A percentile compares a stretch with the other conserved stretches of the same genome.
phyloP scores from a whole-genome alignment of 2,797 vertebrate genomes.

The Cossypha heuglini region DNA sequence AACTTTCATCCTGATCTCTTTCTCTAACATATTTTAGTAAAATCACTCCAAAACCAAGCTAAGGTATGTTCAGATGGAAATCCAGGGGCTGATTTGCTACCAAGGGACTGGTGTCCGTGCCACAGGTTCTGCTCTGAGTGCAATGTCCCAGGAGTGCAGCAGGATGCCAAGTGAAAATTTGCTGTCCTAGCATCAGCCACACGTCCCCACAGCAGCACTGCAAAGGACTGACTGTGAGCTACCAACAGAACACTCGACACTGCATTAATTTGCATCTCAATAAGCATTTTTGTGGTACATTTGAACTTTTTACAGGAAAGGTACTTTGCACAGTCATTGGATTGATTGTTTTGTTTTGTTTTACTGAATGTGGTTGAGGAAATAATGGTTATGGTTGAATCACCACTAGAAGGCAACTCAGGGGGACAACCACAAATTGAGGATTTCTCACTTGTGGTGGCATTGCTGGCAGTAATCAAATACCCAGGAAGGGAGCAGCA shows the following conservation, averaged over 20 bases:
- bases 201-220: not conserved
- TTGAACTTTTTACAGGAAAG: constrained; percentile 31
- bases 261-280: constrained; percentile 33
- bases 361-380: not conserved
- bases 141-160: not conserved
- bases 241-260: not conserved
- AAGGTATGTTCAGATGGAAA: not conserved
- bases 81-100: not conserved
- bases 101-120: not conserved
- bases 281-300: not conserved
- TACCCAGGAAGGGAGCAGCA: not conserved
- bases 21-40: not conserved
- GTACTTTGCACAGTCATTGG: constrained; percentile 10
- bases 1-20: not conserved
- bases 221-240: not conserved
- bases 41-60: not conserved
- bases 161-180: not conserved
- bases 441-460: not conserved
- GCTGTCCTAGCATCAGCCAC: not conserved
- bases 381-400: constrained; percentile 4
- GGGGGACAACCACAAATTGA: not conserved
- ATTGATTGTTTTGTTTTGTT: not conserved
- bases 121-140: not conserved
- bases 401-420: not conserved
- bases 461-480: constrained; percentile 36